A percentile compares a stretch with the other conserved stretches of the same genome.
phyloP scores from a whole-genome alignment of 2,113 vertebrate genomes.

The Lycaon pictus region DNA sequence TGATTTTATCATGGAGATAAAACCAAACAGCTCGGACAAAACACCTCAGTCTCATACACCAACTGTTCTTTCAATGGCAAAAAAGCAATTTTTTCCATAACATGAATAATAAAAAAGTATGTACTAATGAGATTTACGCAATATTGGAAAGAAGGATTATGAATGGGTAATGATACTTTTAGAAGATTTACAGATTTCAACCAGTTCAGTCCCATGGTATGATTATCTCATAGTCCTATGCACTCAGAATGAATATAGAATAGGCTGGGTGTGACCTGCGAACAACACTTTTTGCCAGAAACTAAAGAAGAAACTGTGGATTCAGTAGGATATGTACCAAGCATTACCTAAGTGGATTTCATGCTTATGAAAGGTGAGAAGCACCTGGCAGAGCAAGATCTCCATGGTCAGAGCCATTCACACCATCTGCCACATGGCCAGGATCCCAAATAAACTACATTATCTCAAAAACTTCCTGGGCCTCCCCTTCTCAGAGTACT shows the following conservation, averaged over 20 bases:
- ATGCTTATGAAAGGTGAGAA: not conserved
- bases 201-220: constrained; percentile 62
- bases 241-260: constrained; percentile 77
- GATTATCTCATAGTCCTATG: constrained; percentile 77
- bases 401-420: not conserved
- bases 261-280: constrained; percentile 71
- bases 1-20: constrained; percentile 56
- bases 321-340: constrained; percentile 31
- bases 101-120: not conserved
- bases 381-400: not conserved
- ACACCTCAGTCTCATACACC: not conserved
- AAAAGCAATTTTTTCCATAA: constrained; percentile 66
- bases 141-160: constrained; percentile 63
- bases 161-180: constrained; percentile 76
- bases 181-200: constrained; percentile 81
- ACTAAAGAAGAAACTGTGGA: constrained; percentile 59
- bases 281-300: constrained; percentile 49
- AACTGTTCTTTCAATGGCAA: constrained; percentile 60
- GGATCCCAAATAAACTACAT: constrained; percentile 15
- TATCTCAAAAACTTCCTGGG: not conserved
- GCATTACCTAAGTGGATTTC: constrained; percentile 55
- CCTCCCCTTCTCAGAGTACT: not conserved
- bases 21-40: not conserved
- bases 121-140: constrained; percentile 75
- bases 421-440: not conserved